These are phyloP conservation scores for Tenthredo mesomela DNA, from an alignment of 2,888 invertebrate genomes.

Conservation along the genomic window DNA sequence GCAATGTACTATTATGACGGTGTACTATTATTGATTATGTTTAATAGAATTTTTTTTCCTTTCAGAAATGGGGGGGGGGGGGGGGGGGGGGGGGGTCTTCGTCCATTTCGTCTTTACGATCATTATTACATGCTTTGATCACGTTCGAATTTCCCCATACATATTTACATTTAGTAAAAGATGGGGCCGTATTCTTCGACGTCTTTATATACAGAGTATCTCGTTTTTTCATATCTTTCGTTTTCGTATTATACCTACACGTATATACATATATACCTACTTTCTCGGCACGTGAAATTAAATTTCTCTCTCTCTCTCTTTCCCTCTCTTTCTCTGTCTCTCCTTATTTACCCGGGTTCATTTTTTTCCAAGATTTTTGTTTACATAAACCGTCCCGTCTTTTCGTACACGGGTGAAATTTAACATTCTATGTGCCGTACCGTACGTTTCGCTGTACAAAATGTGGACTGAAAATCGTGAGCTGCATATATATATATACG, in stretches of 20 bases:
- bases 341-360: not conserved
- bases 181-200: not conserved
- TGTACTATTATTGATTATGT: not conserved
- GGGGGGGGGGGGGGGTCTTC: no score
- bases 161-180: not conserved
- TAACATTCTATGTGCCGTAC: not conserved
- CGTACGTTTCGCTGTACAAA: not conserved
- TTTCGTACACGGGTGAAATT: not conserved
- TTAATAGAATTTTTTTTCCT: not conserved
- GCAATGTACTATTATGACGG: no score
- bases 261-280: not conserved
- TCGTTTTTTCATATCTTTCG: slow-evolving; percentile 9
- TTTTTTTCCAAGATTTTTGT: not conserved
- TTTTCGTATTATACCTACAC: not conserved
- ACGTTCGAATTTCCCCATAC: not conserved
- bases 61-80: not conserved
- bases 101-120: not conserved
- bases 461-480: not conserved
- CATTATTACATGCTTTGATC: slow-evolving; percentile 7
- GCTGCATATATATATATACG: not conserved
- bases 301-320: not conserved
- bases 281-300: slow-evolving; percentile 5
- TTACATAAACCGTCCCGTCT: not conserved
- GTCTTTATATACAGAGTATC: not conserved
- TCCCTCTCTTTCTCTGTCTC: not conserved